Conservation (phyloP, 2,113 vertebrate genomes). For the Boulengeromyrus knoepffleri region DNA sequence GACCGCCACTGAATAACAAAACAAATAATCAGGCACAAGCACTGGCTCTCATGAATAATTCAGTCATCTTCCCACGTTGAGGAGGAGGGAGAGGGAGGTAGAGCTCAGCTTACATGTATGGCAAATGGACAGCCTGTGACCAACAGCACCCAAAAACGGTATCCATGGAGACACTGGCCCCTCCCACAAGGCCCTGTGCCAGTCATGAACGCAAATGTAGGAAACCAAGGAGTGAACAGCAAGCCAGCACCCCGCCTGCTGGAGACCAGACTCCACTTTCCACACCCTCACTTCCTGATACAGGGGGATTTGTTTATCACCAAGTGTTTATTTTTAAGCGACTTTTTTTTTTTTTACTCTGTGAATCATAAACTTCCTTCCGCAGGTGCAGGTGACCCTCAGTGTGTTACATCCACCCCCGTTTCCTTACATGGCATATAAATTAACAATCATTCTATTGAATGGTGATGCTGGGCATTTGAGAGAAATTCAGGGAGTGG, state of each 20-base stretch:
- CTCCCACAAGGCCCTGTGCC: not conserved
- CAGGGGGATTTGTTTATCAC: not conserved
- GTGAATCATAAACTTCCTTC: not conserved
- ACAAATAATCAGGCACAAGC: conserved; percentile 24
- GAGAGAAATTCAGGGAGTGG: not conserved
- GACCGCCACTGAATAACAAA: conserved; percentile 10
- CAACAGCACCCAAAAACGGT: not conserved
- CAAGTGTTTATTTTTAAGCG: not conserved
- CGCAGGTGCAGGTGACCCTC: not conserved
- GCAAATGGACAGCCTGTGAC: not conserved
- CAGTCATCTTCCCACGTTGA: conserved; percentile 10
- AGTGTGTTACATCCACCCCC: not conserved
- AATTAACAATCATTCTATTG: not conserved
- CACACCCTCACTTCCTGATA: not conserved
- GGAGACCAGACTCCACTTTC: not conserved
- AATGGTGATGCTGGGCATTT: not conserved
- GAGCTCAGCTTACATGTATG: not conserved
- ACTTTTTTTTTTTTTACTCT: not conserved
- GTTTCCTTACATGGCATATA: not conserved
- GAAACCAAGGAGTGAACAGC: not conserved
- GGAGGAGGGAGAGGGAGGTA: not conserved
- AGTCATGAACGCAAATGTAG: not conserved
- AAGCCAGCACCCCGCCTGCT: not conserved
- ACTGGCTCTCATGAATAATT: conserved; percentile 29
- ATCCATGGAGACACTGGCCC: not conserved